Evolutionary conservation across 2,888 invertebrate genomes (phyloP).

Genomic region (Punctoribates punctum): DNA sequence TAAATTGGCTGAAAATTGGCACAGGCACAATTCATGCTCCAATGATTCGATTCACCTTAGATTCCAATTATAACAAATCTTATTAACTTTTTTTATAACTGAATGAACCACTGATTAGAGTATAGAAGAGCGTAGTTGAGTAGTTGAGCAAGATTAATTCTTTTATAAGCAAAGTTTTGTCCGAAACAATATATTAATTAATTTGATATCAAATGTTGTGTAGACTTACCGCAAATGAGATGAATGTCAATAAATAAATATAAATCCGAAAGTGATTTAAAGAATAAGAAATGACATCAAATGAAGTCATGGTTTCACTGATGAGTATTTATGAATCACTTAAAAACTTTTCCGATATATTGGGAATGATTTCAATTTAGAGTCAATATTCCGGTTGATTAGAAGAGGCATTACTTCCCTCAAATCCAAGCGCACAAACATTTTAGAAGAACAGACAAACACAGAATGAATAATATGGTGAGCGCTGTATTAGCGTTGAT

Average conservation of each 20-base stretch:
- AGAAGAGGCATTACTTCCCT: background rate
- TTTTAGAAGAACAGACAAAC: background rate
- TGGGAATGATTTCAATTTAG: background rate
- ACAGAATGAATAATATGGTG: background rate
- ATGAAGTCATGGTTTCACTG: background rate
- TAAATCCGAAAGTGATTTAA: background rate
- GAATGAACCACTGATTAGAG: too few species aligned
- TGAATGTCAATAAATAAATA: background rate
- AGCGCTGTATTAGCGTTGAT: background rate
- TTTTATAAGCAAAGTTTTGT: too few species aligned
- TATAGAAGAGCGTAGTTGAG: too few species aligned
- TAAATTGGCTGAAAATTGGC: too few species aligned
- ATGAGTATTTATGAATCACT: too few species aligned
- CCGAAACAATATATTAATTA: too few species aligned
- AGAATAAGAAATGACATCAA: background rate
- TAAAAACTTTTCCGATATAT: too few species aligned
- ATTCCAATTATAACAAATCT: too few species aligned
- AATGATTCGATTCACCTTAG: too few species aligned
- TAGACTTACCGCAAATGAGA: slow-evolving; percentile 6
- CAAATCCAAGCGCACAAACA: background rate
- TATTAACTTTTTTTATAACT: too few species aligned
- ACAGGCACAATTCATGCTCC: too few species aligned
- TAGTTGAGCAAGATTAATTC: too few species aligned
- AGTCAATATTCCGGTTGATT: background rate
- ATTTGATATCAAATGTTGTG: background rate